phyloP scores from a whole-genome alignment of 2,797 vertebrate genomes.

The Gymnothorax reevesii region DNA sequence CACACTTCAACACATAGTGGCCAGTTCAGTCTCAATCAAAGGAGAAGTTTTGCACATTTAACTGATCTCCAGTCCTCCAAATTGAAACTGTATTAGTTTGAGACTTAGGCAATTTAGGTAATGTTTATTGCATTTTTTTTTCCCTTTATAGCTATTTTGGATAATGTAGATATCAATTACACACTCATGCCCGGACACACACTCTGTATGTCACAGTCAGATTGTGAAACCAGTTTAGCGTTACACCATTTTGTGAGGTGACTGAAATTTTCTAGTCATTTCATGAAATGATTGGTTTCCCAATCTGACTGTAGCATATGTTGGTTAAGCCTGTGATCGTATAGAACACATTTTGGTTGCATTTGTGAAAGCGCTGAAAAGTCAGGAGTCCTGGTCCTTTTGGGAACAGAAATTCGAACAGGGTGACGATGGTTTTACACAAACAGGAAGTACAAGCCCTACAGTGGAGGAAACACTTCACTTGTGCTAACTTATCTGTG shows the following conservation, averaged over 20 bases:
- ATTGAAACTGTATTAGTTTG: background rate
- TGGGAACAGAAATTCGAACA: conserved; percentile 20
- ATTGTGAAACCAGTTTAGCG: too few species aligned
- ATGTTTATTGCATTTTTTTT: background rate
- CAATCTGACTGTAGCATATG: too few species aligned
- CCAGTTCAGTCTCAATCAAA: background rate
- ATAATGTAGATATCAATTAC: background rate
- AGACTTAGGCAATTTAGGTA: too few species aligned
- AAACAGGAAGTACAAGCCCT: conserved; percentile 63
- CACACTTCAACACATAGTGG: background rate
- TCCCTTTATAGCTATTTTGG: background rate
- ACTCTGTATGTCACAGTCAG: too few species aligned
- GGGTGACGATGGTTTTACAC: conserved; percentile 46
- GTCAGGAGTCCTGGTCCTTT: conserved; percentile 5
- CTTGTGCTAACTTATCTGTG: conserved; percentile 42
- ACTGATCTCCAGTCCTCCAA: background rate
- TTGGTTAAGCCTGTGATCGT: background rate
- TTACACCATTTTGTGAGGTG: too few species aligned
- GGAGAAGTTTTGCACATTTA: background rate
- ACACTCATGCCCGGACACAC: background rate
- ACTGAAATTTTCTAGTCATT: too few species aligned
- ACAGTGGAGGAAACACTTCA: conserved; percentile 68
- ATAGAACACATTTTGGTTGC: conserved; percentile 7
- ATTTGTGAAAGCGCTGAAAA: conserved; percentile 1
- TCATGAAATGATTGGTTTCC: too few species aligned